Conservation (phyloP, 2,888 invertebrate species). For the Stenolophus ochropezus region DNA sequence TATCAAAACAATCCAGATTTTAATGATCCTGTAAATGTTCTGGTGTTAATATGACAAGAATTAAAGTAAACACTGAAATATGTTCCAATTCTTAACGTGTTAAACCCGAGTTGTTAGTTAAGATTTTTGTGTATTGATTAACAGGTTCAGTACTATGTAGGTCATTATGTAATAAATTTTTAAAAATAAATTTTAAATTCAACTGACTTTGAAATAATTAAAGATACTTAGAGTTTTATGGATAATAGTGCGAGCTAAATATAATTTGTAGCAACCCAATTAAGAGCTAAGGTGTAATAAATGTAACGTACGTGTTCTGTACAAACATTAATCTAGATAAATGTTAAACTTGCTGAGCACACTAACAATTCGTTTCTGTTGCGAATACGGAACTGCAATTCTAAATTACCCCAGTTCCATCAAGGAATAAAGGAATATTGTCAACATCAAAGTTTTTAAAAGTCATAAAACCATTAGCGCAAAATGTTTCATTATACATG, state of each 20-base stretch:
- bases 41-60: no score
- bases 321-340: constrained; percentile 24
- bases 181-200: no score
- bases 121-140: no score
- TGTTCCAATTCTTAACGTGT: no score
- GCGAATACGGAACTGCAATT: not conserved
- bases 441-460: not conserved
- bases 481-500: not conserved
- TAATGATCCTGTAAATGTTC: no score
- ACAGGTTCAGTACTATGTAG: no score
- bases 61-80: no score
- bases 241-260: not conserved
- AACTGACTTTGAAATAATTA: not conserved
- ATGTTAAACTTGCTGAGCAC: constrained; percentile 1
- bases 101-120: no score
- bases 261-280: not conserved
- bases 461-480: not conserved
- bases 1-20: no score
- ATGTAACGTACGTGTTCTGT: constrained; percentile 10
- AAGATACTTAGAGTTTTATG: not conserved
- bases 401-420: not conserved
- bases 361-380: not conserved
- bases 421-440: not conserved
- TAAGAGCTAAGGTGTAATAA: not conserved
- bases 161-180: no score